A percentile compares a stretch with the other conserved stretches of the same genome.
phyloP scores from a whole-genome alignment of 2,797 vertebrate species.

The Coccyzus lansbergi region DNA sequence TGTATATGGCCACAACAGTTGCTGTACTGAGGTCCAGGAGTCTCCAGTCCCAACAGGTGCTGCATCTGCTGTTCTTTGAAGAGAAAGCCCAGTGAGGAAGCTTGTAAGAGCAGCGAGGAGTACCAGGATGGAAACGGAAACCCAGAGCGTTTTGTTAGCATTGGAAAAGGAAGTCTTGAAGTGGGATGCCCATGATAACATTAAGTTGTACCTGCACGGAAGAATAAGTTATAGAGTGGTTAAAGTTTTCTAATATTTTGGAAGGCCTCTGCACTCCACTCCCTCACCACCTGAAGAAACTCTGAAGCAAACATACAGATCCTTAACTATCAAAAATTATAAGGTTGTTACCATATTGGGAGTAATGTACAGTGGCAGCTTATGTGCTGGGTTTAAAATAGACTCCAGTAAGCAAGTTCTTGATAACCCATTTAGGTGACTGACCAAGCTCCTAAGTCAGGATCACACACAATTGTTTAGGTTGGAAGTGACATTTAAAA shows the following conservation, averaged over 20 bases:
- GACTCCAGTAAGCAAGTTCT: too few relatives aligned
- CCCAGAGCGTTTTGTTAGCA: conserved; percentile 80
- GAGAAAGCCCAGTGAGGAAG: conserved; percentile 85
- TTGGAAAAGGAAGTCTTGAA: conserved; percentile 73
- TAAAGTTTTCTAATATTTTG: background rate
- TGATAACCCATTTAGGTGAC: background rate
- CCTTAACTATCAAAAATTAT: background rate
- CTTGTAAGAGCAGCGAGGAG: conserved; percentile 86
- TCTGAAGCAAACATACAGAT: background rate
- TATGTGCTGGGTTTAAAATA: background rate
- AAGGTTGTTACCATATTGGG: background rate
- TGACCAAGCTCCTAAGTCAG: too few relatives aligned
- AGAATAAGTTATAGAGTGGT: background rate
- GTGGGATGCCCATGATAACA: conserved; percentile 56
- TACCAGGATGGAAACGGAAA: conserved; percentile 81
- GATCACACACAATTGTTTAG: too few relatives aligned
- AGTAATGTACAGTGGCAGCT: background rate
- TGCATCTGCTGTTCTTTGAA: conserved; percentile 88
- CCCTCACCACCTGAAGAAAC: background rate
- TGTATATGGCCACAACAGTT: conserved; percentile 91
- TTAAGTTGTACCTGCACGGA: conserved; percentile 60
- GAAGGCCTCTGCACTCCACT: background rate
- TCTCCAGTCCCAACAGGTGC: conserved; percentile 87
- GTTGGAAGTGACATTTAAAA: too few relatives aligned
- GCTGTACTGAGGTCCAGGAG: conserved; percentile 91